Evolutionary conservation across 2,113 vertebrate species (phyloP).

Genomic region (Oncorhynchus keta): DNA sequence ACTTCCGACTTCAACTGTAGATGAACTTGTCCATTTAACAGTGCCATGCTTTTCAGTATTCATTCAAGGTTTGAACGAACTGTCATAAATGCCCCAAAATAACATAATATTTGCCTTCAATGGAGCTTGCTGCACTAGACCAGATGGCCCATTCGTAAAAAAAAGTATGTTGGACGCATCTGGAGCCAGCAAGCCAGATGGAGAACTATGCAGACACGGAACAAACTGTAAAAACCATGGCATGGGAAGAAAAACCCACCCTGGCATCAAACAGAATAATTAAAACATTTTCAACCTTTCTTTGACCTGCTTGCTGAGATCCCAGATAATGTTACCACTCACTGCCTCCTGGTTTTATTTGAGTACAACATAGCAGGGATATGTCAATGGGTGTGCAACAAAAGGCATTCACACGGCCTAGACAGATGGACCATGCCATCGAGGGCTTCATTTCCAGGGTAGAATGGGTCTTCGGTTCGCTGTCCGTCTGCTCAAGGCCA

Average conservation of each 20-base stretch:
- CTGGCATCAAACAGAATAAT: slow-evolving; percentile 10
- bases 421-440: too few species aligned
- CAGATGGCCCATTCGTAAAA: slow-evolving; percentile 69
- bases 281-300: slow-evolving; percentile 20
- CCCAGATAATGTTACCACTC: background rate
- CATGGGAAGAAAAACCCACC: slow-evolving; percentile 29
- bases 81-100: slow-evolving; percentile 53
- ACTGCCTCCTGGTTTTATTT: background rate
- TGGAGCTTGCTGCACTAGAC: slow-evolving; percentile 53
- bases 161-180: slow-evolving; percentile 66
- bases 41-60: slow-evolving; percentile 4
- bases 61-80: slow-evolving; percentile 45
- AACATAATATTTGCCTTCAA: slow-evolving; percentile 59
- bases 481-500: background rate
- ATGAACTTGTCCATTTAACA: too few species aligned
- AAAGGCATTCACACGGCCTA: too few species aligned
- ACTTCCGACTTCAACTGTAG: too few species aligned
- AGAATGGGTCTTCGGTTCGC: background rate
- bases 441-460: background rate
- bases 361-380: background rate
- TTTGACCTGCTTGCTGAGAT: slow-evolving; percentile 9
- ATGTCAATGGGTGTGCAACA: too few species aligned
- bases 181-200: slow-evolving; percentile 73
- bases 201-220: slow-evolving; percentile 53
- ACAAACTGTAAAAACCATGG: slow-evolving; percentile 45